A percentile compares a stretch with the other conserved stretches of the same genome.
phyloP scores from a whole-genome alignment of 2,113 vertebrate genomes.

The Bubalus kerabau region DNA sequence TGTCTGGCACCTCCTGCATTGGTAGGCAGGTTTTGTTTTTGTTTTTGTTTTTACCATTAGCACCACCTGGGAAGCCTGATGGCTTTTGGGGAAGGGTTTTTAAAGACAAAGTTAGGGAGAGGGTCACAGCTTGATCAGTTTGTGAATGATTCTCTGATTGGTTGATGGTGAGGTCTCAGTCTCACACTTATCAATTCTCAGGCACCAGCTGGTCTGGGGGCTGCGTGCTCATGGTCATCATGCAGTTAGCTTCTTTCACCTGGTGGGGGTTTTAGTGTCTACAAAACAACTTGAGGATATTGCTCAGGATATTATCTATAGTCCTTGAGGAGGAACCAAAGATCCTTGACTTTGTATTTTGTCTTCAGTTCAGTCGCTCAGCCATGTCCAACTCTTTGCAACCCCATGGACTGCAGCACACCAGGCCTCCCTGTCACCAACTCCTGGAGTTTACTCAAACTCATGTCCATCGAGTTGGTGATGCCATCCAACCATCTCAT shows the following conservation, averaged over 20 bases:
- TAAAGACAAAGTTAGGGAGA: background rate
- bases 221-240: background rate
- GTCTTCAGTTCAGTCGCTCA: background rate
- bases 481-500: too few species aligned
- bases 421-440: too few species aligned
- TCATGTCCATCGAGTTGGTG: too few species aligned
- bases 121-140: background rate
- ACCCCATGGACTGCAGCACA: background rate
- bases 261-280: background rate
- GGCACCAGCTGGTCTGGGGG: background rate
- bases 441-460: too few species aligned
- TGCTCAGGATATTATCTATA: background rate
- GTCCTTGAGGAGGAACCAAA: background rate
- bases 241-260: background rate
- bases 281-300: background rate
- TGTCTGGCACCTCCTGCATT: background rate
- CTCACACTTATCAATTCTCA: background rate
- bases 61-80: background rate
- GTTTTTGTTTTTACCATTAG: background rate
- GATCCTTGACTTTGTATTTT: background rate
- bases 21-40: background rate
- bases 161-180: background rate
- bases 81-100: background rate
- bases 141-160: background rate
- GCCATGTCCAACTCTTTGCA: background rate